These are phyloP conservation scores for Planococcus citri DNA, from an alignment of 1,140 invertebrate genomes.

Conservation along the genomic window DNA sequence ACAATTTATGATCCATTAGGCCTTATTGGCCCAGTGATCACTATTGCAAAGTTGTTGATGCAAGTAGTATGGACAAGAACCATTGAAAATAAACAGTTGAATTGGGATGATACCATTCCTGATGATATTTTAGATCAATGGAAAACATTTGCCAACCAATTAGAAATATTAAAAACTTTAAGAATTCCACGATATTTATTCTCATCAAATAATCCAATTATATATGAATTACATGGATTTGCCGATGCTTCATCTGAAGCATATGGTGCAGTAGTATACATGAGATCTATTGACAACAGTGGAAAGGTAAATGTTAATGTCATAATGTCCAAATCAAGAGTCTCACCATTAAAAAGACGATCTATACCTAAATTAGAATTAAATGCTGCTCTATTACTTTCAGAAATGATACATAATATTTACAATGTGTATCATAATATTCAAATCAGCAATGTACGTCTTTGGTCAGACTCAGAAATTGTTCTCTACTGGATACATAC, in stretches of 20 bases:
- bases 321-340: constrained; percentile 25
- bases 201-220: neutral
- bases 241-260: constrained; percentile 32
- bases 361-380: constrained; percentile 40
- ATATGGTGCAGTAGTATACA: constrained; percentile 31
- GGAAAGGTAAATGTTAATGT: constrained; percentile 22
- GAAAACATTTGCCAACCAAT: constrained; percentile 24
- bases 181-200: constrained; percentile 14
- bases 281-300: constrained; percentile 19
- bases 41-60: constrained; percentile 25
- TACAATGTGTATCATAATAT: constrained; percentile 26
- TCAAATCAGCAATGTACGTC: constrained; percentile 26
- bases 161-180: constrained; percentile 21
- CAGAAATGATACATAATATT: constrained; percentile 26
- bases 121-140: constrained; percentile 24
- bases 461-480: constrained; percentile 22
- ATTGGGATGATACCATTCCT: constrained; percentile 31
- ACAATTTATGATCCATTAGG: constrained; percentile 31
- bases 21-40: constrained; percentile 27
- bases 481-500: constrained; percentile 15
- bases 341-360: constrained; percentile 25
- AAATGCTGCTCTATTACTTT: constrained; percentile 32
- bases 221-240: constrained; percentile 29
- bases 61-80: constrained; percentile 24
- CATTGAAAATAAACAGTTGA: neutral